These are phyloP conservation scores for Setophaga kirtlandii DNA, from an alignment of 2,113 vertebrate species.

Conservation along the genomic window DNA sequence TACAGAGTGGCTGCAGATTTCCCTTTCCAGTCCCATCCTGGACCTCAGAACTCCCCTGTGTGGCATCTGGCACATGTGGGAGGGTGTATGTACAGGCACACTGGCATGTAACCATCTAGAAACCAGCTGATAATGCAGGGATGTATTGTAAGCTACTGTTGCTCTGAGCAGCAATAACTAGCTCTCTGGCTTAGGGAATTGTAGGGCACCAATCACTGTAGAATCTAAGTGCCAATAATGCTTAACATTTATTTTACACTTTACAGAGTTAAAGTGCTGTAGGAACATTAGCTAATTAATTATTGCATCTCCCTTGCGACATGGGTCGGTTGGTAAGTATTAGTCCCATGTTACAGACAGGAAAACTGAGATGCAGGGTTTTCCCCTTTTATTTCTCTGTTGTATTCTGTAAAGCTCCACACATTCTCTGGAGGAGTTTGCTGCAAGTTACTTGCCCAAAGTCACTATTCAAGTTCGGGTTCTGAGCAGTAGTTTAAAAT, in stretches of 20 bases:
- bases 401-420: not conserved
- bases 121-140: conserved; percentile 34
- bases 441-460: not conserved
- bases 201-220: conserved; percentile 68
- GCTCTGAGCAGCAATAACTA: conserved; percentile 63
- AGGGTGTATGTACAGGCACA: not conserved
- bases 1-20: not conserved
- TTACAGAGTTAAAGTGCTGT: conserved; percentile 69
- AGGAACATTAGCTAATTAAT: conserved; percentile 71
- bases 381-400: conserved; percentile 41
- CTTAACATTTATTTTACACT: conserved; percentile 73
- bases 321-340: conserved; percentile 59
- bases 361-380: conserved; percentile 58
- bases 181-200: conserved; percentile 65
- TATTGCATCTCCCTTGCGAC: conserved; percentile 64
- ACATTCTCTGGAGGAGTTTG: not conserved
- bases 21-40: not conserved
- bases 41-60: not conserved
- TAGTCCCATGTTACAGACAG: conserved; percentile 59
- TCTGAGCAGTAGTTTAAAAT: not conserved
- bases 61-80: not conserved
- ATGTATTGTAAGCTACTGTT: conserved; percentile 2
- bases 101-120: not conserved
- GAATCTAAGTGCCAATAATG: conserved; percentile 71
- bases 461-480: not conserved